A percentile compares a stretch with the other conserved stretches of the same genome.
Conservation (phyloP, 2,888 invertebrate genomes). For the Heliconius aoede region DNA sequence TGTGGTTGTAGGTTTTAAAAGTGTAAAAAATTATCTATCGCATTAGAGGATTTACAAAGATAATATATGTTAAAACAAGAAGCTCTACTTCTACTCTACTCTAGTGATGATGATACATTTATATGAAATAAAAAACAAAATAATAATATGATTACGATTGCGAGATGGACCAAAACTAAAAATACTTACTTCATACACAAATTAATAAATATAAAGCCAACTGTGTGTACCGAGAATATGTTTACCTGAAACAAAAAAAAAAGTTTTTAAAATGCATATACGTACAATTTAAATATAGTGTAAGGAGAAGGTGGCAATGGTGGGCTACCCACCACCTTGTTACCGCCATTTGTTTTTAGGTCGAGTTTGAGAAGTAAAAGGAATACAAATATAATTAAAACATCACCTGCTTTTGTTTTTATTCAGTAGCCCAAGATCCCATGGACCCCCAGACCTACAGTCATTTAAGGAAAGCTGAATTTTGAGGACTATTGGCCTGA, state of each 20-base stretch:
- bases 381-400: no score
- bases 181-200: background rate
- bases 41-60: background rate
- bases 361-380: no score
- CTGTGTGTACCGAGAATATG: slow-evolving; percentile 16
- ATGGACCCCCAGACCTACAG: no score
- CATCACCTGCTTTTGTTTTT: no score
- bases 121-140: background rate
- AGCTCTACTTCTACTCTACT: slow-evolving; percentile 4
- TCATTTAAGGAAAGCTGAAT: no score
- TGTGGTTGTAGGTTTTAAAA: no score
- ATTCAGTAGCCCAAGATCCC: no score
- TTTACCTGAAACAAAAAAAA: slow-evolving; percentile 58
- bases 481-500: no score
- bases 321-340: no score
- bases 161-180: slow-evolving; percentile 37
- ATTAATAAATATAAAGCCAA: background rate
- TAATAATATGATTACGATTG: background rate
- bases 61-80: background rate
- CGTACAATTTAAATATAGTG: no score
- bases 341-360: no score
- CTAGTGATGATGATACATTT: background rate
- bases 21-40: background rate
- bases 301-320: no score
- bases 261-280: background rate